Evolutionary conservation across 2,113 vertebrate species (phyloP).

Genomic region (Aegotheles bennettii): DNA sequence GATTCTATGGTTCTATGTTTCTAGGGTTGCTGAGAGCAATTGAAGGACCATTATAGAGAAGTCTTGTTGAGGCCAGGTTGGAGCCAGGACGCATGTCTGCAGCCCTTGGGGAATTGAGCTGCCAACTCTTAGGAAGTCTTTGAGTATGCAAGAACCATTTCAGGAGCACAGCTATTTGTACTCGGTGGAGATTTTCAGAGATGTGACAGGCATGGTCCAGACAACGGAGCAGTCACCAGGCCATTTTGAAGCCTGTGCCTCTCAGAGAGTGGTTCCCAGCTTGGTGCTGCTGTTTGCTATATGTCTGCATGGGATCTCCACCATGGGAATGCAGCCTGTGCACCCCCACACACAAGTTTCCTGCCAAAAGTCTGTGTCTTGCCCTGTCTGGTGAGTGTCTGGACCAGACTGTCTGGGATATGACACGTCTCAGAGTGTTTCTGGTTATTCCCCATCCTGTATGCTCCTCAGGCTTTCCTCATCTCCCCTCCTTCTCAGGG

Average conservation of each 20-base stretch:
- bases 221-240: not conserved
- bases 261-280: not conserved
- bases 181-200: not conserved
- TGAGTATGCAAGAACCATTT: not conserved
- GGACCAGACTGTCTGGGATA: not conserved
- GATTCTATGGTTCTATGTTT: too few species aligned
- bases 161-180: not conserved
- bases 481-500: not conserved
- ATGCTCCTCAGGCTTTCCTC: not conserved
- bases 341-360: fast-evolving
- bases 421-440: not conserved
- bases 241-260: not conserved
- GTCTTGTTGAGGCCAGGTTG: not conserved
- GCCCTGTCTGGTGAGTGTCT: not conserved
- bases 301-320: not conserved
- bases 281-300: not conserved
- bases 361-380: not conserved
- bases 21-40: not conserved
- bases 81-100: not conserved
- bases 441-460: not conserved
- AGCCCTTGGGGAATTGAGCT: not conserved
- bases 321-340: fast-evolving
- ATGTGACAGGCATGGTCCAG: not conserved
- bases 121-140: not conserved
- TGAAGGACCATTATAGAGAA: not conserved